These are phyloP conservation scores for Nomada lathburiana DNA, from an alignment of 2,888 invertebrate genomes.

Conservation along the genomic window DNA sequence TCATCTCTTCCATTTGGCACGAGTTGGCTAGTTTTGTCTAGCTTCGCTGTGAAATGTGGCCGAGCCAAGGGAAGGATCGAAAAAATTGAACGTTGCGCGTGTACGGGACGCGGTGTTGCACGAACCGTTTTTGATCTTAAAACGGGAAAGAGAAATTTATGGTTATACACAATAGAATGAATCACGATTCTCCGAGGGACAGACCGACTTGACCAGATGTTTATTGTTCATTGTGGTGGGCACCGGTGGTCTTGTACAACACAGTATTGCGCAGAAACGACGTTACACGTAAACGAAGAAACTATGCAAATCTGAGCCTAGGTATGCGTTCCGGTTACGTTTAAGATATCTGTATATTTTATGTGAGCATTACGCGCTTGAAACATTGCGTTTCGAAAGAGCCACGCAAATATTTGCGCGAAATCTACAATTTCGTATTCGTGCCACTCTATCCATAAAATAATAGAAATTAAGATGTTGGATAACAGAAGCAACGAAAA, in stretches of 20 bases:
- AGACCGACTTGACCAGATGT: background rate
- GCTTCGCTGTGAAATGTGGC: background rate
- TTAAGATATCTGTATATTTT: background rate
- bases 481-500: no score
- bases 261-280: background rate
- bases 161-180: background rate
- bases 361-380: no score
- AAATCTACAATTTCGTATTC: no score
- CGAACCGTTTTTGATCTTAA: background rate
- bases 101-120: background rate
- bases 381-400: background rate
- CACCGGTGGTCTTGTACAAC: background rate
- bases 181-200: background rate
- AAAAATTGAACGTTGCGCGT: background rate
- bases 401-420: no score
- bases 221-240: conserved; percentile 5
- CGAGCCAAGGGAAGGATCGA: background rate
- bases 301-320: background rate
- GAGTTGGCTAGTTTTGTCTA: background rate
- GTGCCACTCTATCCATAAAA: no score
- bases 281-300: background rate
- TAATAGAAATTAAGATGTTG: no score
- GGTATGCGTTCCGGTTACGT: background rate
- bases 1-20: background rate
- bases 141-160: background rate